Evolutionary conservation across 2,888 invertebrate genomes (phyloP).

Genomic region (Copidosoma aretas): DNA sequence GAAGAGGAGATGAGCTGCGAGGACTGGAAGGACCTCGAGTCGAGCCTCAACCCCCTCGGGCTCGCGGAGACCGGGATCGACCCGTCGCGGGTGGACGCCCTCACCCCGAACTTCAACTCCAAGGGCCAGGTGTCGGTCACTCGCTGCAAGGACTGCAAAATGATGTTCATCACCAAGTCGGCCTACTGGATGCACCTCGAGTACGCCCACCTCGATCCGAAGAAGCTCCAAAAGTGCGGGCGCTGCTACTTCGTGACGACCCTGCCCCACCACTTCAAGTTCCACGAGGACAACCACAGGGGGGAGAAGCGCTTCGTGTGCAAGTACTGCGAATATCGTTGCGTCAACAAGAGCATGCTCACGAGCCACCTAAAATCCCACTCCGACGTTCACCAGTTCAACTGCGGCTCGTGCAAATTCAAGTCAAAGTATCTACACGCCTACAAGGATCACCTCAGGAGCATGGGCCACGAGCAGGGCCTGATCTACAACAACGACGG

Average conservation of each 20-base stretch:
- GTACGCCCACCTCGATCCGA: conserved; percentile 85
- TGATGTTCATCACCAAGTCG: conserved; percentile 83
- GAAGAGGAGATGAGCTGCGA: not conserved
- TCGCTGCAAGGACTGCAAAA: conserved; percentile 92
- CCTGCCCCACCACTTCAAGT: conserved; percentile 98
- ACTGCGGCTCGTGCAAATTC: conserved; percentile 92
- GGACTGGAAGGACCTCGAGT: not conserved
- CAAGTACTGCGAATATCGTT: conserved; percentile 84
- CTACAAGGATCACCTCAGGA: conserved; percentile 87
- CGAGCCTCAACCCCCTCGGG: not conserved
- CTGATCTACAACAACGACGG: conserved; percentile 90
- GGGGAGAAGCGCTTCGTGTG: conserved; percentile 97
- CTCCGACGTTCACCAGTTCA: conserved; percentile 88
- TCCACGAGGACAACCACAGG: conserved; percentile 93
- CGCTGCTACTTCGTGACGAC: conserved; percentile 98
- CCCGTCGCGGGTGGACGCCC: not conserved
- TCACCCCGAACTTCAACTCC: conserved; percentile 66
- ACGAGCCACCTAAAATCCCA: conserved; percentile 98
- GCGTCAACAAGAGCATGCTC: conserved; percentile 99
- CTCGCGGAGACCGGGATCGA: not conserved
- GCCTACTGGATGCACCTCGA: conserved; percentile 94
- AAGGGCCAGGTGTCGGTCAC: conserved; percentile 80
- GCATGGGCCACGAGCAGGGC: conserved; percentile 86
- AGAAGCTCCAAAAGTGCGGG: conserved; percentile 88
- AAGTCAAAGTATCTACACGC: conserved; percentile 99